These are phyloP conservation scores for Mantis religiosa DNA, from an alignment of 2,888 invertebrate genomes.

Conservation along the genomic window DNA sequence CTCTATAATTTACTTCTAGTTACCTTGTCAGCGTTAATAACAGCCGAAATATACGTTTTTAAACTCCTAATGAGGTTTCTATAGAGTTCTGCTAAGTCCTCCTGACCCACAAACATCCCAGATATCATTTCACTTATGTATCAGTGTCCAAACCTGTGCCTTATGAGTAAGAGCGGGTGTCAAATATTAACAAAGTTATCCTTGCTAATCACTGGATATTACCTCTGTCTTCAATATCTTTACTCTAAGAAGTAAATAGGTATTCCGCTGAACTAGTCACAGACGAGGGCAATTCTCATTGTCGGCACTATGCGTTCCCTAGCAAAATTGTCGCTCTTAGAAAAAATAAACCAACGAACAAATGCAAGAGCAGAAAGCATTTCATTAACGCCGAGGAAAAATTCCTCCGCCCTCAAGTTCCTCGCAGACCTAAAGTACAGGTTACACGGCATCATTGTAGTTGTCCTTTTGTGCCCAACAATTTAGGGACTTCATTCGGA, in stretches of 20 bases:
- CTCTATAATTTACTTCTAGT: too few relatives aligned
- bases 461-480: background rate
- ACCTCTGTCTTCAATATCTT: too few relatives aligned
- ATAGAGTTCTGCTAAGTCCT: too few relatives aligned
- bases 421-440: background rate
- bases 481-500: background rate
- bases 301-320: background rate
- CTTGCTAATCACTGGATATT: too few relatives aligned
- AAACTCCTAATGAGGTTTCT: too few relatives aligned
- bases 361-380: background rate
- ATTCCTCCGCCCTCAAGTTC: background rate
- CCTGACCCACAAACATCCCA: background rate
- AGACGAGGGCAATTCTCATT: background rate
- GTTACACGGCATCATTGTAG: background rate
- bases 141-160: background rate
- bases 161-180: background rate
- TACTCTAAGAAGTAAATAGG: background rate
- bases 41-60: too few relatives aligned
- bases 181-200: background rate
- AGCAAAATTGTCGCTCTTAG: background rate
- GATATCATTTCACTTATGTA: background rate
- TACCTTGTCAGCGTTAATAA: too few relatives aligned
- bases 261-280: background rate
- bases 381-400: background rate
- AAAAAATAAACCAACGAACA: background rate